A percentile compares a stretch with the other conserved stretches of the same genome.
Conservation (phyloP, 2,113 vertebrate species). For the Chaetorhynchus papuensis region DNA sequence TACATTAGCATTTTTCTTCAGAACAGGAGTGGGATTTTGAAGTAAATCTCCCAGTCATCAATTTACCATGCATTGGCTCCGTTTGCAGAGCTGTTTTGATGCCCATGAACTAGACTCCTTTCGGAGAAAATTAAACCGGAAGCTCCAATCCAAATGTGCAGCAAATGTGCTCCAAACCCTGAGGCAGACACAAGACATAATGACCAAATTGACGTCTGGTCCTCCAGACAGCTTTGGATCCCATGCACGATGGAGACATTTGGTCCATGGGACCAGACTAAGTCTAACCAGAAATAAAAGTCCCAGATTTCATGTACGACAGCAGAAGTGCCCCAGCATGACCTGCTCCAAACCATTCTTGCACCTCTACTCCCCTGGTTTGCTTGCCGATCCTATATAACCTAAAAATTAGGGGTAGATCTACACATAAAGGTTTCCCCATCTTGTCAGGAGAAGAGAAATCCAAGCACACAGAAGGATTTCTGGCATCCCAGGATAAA, state of each 20-base stretch:
- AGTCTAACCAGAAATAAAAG: not conserved
- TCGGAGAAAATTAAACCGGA: slow-evolving; percentile 6
- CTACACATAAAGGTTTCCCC: not conserved
- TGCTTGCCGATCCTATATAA: not conserved
- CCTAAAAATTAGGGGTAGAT: not conserved
- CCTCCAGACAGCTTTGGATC: not conserved
- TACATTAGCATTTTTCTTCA: slow-evolving; percentile 25
- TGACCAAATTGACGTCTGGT: not conserved
- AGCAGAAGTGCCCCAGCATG: not conserved
- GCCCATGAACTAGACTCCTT: not conserved
- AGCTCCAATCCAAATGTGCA: not conserved
- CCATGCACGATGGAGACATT: accelerated
- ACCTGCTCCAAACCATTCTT: not conserved
- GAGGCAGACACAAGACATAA: not conserved
- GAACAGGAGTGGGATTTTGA: slow-evolving; percentile 18
- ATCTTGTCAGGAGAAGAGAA: not conserved
- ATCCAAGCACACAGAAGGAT: not conserved
- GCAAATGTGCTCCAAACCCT: not conserved
- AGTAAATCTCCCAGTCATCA: slow-evolving; percentile 24
- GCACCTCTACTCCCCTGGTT: not conserved
- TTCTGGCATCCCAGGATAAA: not conserved
- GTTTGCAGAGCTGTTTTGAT: not conserved
- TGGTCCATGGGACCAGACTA: not conserved
- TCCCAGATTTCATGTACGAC: not conserved
- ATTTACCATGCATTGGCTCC: not conserved